Conservation (phyloP, 2,797 vertebrate species). For the Pteronotus mesoamericanus region DNA sequence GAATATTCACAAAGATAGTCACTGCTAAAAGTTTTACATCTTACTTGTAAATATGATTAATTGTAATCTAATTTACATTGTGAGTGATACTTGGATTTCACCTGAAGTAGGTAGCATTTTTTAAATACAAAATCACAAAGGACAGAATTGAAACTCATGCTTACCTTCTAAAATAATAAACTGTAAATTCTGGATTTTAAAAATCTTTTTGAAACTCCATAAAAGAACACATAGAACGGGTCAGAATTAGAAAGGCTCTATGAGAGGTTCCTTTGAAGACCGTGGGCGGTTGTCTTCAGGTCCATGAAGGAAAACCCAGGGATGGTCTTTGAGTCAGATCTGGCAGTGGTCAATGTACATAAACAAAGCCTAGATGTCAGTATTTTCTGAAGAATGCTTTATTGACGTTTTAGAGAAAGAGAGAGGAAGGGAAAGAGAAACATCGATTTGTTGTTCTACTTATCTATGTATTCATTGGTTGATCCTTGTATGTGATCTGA, state of each 20-base stretch:
- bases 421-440: neutral
- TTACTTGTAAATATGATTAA: constrained; percentile 6
- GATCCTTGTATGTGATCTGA: neutral
- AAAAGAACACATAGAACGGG: neutral
- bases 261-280: neutral
- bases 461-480: neutral
- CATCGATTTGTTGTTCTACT: neutral
- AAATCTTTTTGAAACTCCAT: constrained; percentile 20
- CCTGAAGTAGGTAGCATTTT: neutral
- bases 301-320: neutral
- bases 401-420: neutral
- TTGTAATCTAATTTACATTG: constrained; percentile 28
- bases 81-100: neutral
- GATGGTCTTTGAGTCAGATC: neutral
- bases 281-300: neutral
- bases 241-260: neutral
- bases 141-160: constrained; percentile 11
- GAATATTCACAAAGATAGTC: neutral
- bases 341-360: neutral
- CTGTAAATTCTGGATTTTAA: neutral
- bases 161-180: neutral
- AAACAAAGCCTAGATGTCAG: neutral
- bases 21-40: neutral
- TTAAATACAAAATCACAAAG: neutral
- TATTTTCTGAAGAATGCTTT: constrained; percentile 35